Conservation (phyloP, 2,888 invertebrate species). For the Alcis repandata region DNA sequence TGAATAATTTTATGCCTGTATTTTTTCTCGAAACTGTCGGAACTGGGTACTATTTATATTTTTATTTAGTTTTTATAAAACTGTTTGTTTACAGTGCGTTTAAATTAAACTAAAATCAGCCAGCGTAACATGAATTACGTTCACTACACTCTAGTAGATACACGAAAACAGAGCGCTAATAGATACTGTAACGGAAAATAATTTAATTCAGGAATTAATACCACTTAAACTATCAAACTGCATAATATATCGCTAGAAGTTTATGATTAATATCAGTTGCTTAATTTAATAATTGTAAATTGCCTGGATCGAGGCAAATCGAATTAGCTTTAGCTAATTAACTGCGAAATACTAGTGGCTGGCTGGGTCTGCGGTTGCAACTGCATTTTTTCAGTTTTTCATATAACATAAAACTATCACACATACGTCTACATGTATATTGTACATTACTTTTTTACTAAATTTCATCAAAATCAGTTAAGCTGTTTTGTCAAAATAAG, state of each 20-base stretch:
- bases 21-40: too few relatives aligned
- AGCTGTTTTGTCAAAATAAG: too few relatives aligned
- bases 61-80: too few relatives aligned
- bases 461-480: too few relatives aligned
- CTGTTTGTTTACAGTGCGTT: too few relatives aligned
- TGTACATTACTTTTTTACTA: not conserved
- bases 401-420: not conserved
- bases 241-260: slow-evolving; percentile 7
- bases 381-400: not conserved
- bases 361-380: not conserved
- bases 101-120: too few relatives aligned
- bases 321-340: slow-evolving; percentile 10
- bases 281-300: slow-evolving; percentile 19
- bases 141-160: too few relatives aligned
- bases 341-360: not conserved
- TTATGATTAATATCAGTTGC: slow-evolving; percentile 2
- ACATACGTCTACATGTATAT: not conserved
- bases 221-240: slow-evolving; percentile 8
- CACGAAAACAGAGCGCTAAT: too few relatives aligned
- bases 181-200: too few relatives aligned
- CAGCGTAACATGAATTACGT: too few relatives aligned
- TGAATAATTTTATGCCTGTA: too few relatives aligned
- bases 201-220: not conserved
- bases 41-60: too few relatives aligned
- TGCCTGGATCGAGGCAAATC: slow-evolving; percentile 4